A percentile compares a stretch with the other conserved stretches of the same genome.
Conservation (phyloP, 2,797 vertebrate genomes). For the Perodicticus potto region DNA sequence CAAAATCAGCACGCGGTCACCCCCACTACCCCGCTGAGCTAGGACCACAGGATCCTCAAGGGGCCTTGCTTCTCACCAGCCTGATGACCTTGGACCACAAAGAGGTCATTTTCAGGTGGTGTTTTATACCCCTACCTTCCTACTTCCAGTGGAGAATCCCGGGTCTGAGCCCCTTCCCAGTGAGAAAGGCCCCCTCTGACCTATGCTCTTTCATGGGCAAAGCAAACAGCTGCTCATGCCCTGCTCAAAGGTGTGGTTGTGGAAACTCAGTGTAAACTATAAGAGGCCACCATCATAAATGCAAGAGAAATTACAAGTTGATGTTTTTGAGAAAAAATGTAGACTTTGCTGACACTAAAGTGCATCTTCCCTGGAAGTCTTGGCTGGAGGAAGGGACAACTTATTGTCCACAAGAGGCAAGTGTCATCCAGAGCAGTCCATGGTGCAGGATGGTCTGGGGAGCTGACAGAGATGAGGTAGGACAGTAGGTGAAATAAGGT, state of each 20-base stretch:
- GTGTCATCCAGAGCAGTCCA: neutral
- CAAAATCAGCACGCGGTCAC: neutral
- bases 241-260: neutral
- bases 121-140: neutral
- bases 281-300: neutral
- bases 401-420: neutral
- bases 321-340: neutral
- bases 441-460: neutral
- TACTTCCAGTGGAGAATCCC: rapidly evolving
- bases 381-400: neutral
- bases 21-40: neutral
- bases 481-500: neutral
- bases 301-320: neutral
- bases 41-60: neutral
- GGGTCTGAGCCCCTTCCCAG: neutral
- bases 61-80: neutral
- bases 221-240: neutral
- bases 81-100: conserved; percentile 25
- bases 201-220: neutral
- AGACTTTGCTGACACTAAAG: neutral
- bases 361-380: neutral
- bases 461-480: neutral
- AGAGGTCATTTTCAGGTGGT: neutral
- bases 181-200: neutral
- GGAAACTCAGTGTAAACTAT: neutral